Evolutionary conservation across 2,113 vertebrate species (phyloP).

Genomic region (Megaptera novaeangliae): DNA sequence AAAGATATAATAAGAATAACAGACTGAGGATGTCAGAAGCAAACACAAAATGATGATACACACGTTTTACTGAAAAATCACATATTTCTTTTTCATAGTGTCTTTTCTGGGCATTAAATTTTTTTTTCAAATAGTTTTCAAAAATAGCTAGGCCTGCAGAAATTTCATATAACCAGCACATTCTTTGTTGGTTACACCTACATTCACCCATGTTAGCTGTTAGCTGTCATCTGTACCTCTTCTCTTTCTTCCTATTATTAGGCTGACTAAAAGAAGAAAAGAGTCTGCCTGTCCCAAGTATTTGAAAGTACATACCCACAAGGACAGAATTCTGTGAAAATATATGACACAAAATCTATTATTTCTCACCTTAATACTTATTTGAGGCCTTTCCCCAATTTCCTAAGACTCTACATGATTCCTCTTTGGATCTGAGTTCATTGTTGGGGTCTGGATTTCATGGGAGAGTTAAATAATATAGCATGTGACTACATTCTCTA

Average conservation of each 20-base stretch:
- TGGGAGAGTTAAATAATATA: neutral
- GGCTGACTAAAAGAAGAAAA: conserved; percentile 37
- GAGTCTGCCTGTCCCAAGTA: neutral
- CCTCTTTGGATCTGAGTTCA: conserved; percentile 1
- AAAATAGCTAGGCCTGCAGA: conserved; percentile 29
- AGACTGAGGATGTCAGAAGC: neutral
- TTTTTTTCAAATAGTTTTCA: neutral
- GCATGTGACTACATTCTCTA: neutral
- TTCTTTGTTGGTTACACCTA: conserved; percentile 39
- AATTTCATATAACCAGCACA: neutral
- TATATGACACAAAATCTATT: neutral
- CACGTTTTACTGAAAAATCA: neutral
- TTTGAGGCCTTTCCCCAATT: neutral
- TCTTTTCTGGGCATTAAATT: conserved; percentile 19
- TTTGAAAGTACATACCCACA: neutral
- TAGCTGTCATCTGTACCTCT: conserved; percentile 31
- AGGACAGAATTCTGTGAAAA: neutral
- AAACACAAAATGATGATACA: neutral
- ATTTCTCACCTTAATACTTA: neutral
- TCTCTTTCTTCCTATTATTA: conserved; percentile 32
- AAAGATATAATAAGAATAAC: conserved; percentile 41
- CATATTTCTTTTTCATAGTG: neutral
- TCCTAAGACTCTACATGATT: neutral
- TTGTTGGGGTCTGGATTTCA: neutral
- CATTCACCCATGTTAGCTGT: conserved; percentile 27